phyloP scores from a whole-genome alignment of 2,113 vertebrate genomes.

The Sorex fumeus region DNA sequence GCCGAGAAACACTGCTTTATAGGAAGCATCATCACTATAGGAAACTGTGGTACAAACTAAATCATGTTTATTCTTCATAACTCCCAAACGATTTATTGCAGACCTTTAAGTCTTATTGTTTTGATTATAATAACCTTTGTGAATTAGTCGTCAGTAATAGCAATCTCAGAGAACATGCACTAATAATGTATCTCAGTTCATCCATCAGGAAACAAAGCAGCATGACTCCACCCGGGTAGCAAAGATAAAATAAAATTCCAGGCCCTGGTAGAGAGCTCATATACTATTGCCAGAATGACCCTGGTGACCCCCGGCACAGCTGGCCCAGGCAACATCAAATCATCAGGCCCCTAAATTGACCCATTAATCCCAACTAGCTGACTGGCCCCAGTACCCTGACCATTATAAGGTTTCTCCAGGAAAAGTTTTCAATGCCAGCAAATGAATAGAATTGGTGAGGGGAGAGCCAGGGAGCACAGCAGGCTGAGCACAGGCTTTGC shows the following conservation, averaged over 20 bases:
- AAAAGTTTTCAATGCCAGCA: slow-evolving; percentile 48
- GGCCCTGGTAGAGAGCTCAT: too few species aligned
- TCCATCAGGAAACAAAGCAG: neutral
- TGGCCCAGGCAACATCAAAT: too few species aligned
- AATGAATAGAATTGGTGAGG: neutral
- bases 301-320: too few species aligned
- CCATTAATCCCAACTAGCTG: too few species aligned
- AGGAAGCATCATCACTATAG: neutral
- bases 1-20: slow-evolving; percentile 24
- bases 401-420: too few species aligned
- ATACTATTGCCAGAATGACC: too few species aligned
- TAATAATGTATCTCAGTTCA: neutral
- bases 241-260: too few species aligned
- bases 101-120: slow-evolving; percentile 6
- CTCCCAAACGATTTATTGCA: slow-evolving; percentile 22
- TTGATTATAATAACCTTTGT: neutral
- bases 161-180: too few species aligned
- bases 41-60: neutral
- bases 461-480: neutral
- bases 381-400: too few species aligned
- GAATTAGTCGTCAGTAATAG: neutral
- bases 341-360: too few species aligned
- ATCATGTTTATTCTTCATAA: neutral
- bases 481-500: too few species aligned
- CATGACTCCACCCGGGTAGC: neutral